Evolutionary conservation across 1,140 invertebrate genomes (phyloP).

Genomic region (Apis laboriosa): DNA sequence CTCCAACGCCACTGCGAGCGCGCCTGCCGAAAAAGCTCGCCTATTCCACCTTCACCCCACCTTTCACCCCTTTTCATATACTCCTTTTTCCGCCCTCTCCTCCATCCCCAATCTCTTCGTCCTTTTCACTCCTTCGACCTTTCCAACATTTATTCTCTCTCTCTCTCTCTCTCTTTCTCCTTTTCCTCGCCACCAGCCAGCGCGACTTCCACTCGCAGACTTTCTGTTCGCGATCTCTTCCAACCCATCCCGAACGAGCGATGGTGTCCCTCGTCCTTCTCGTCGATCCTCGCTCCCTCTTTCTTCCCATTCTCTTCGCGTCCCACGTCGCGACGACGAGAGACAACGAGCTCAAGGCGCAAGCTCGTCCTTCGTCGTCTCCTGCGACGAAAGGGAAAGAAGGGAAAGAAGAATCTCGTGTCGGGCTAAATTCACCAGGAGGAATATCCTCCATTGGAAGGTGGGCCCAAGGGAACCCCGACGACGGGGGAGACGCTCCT

Average conservation of each 20-base stretch:
- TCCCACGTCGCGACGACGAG: neutral
- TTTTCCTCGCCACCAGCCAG: neutral
- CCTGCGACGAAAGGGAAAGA: constrained; percentile 11
- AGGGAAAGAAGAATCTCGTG: constrained; percentile 1
- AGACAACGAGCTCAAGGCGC: constrained; percentile 55
- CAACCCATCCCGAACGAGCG: neutral
- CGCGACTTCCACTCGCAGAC: neutral
- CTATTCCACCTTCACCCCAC: constrained; percentile 58
- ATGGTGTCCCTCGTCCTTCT: neutral
- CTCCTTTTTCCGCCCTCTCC: constrained; percentile 24
- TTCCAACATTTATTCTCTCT: no score
- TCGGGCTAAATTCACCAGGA: constrained; percentile 12
- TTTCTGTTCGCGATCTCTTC: neutral
- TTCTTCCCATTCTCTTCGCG: neutral
- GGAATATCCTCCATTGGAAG: constrained; percentile 20
- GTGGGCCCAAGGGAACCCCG: neutral
- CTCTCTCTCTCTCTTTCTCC: neutral
- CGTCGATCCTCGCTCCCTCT: neutral
- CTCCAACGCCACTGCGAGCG: neutral
- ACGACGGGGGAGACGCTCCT: neutral
- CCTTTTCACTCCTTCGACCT: no score
- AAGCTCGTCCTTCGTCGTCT: constrained; percentile 47
- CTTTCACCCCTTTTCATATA: constrained; percentile 16
- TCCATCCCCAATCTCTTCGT: neutral
- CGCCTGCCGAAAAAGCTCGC: constrained; percentile 56